Evolutionary conservation across 1,140 invertebrate genomes (phyloP).

Genomic region (Steinernema khuongi): DNA sequence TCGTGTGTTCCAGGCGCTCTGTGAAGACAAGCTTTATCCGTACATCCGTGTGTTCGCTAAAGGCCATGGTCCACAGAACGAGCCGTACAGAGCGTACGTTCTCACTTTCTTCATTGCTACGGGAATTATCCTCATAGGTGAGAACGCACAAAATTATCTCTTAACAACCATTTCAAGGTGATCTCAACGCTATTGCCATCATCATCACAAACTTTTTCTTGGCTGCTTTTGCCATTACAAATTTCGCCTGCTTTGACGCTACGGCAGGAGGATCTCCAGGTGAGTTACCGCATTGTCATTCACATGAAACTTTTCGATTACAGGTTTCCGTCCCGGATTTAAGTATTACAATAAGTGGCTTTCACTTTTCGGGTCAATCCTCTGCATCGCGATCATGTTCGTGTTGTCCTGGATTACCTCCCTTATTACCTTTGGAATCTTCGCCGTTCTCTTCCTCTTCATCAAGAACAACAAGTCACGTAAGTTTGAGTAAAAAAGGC

Average conservation of each 20-base stretch:
- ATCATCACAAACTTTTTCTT: constrained; percentile 93
- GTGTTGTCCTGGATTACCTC: constrained; percentile 67
- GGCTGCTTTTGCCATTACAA: constrained; percentile 88
- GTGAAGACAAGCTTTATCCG: constrained; percentile 63
- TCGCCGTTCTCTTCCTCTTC: constrained; percentile 69
- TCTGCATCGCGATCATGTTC: constrained; percentile 78
- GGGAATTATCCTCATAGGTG: constrained; percentile 46
- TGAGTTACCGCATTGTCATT: too few species aligned
- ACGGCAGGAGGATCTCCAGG: constrained; percentile 61
- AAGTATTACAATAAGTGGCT: constrained; percentile 90
- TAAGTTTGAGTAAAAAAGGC: constrained; percentile 19
- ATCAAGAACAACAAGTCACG: constrained; percentile 83
- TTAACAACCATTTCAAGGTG: constrained; percentile 56
- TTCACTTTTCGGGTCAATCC: constrained; percentile 77
- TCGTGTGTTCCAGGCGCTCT: constrained; percentile 66
- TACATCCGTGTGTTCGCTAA: constrained; percentile 60
- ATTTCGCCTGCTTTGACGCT: constrained; percentile 86
- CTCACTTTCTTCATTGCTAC: constrained; percentile 59
- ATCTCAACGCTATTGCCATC: constrained; percentile 77
- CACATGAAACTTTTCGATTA: too few species aligned
- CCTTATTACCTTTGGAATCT: constrained; percentile 45
- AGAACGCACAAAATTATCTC: neutral
- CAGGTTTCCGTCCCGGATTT: constrained; percentile 65
- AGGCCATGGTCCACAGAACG: constrained; percentile 60
- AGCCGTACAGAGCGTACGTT: constrained; percentile 60